Conservation (phyloP, 92 coral and sea anemone genomes). For the Porites rus region DNA sequence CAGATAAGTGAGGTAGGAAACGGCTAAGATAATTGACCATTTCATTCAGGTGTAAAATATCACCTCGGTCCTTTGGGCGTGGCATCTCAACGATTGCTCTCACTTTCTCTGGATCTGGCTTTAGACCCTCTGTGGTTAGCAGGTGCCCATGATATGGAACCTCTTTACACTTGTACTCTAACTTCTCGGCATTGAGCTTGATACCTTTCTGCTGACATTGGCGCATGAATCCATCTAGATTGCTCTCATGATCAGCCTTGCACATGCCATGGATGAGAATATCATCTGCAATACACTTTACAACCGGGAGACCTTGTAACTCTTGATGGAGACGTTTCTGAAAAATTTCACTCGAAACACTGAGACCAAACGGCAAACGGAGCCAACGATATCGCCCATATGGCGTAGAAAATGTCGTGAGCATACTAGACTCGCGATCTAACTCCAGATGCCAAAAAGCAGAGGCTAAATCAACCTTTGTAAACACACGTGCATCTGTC, state of each 20-base stretch:
- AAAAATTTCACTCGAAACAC: constrained; percentile 51
- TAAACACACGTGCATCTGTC: constrained; percentile 40
- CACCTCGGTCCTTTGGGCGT: background rate
- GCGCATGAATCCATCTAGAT: constrained; percentile 17
- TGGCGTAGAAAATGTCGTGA: no score
- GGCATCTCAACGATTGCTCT: constrained; percentile 40
- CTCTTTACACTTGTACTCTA: constrained; percentile 43
- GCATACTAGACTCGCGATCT: background rate
- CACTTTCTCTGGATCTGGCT: constrained; percentile 31
- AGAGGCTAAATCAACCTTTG: background rate
- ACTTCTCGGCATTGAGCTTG: constrained; percentile 33
- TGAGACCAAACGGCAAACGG: constrained; percentile 20
- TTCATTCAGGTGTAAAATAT: constrained; percentile 11
- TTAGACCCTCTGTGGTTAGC: constrained; percentile 46
- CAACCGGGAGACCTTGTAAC: no score
- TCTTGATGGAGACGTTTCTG: constrained; percentile 52
- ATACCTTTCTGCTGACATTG: constrained; percentile 41
- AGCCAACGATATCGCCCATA: no score
- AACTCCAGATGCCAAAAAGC: constrained; percentile 31
- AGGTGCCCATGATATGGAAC: constrained; percentile 58
- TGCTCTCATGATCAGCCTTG: constrained; percentile 37
- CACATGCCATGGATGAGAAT: constrained; percentile 3
- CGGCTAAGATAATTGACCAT: constrained; percentile 33
- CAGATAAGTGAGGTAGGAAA: constrained; percentile 42
- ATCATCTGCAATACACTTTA: no score